Conservation (phyloP, 2,113 vertebrate species). For the Struthio camelus region DNA sequence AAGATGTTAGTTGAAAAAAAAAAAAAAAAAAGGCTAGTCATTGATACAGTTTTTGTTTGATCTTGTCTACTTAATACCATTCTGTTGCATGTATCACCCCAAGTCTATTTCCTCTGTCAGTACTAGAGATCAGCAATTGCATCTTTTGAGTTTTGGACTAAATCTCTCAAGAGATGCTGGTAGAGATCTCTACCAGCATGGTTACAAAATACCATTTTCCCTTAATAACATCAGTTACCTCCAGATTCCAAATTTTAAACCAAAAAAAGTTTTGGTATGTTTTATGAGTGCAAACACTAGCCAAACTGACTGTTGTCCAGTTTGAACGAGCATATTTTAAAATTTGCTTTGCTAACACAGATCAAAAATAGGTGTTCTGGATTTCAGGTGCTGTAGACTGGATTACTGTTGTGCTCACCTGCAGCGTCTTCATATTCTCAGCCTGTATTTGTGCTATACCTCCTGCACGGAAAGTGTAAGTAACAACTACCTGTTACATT, state of each 20-base stretch:
- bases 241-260: neutral
- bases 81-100: neutral
- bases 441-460: conserved; percentile 37
- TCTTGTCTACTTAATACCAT: neutral
- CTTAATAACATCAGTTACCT: neutral
- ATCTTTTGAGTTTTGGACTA: rapidly evolving
- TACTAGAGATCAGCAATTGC: neutral
- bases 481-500: neutral
- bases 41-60: too few species aligned
- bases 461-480: conserved; percentile 71
- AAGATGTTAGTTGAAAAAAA: neutral
- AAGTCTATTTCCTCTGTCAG: rapidly evolving
- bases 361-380: neutral
- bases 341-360: neutral
- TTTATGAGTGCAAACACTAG: neutral
- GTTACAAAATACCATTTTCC: neutral
- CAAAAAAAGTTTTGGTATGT: rapidly evolving
- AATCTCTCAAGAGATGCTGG: rapidly evolving
- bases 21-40: neutral
- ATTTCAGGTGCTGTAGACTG: conserved; percentile 48
- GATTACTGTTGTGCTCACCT: neutral
- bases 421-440: conserved; percentile 35
- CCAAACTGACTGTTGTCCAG: rapidly evolving
- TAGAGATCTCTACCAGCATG: rapidly evolving
- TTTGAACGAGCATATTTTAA: neutral